These are phyloP conservation scores for Adrianichthys oophorus DNA, from an alignment of 2,797 vertebrate genomes.

Conservation along the genomic window DNA sequence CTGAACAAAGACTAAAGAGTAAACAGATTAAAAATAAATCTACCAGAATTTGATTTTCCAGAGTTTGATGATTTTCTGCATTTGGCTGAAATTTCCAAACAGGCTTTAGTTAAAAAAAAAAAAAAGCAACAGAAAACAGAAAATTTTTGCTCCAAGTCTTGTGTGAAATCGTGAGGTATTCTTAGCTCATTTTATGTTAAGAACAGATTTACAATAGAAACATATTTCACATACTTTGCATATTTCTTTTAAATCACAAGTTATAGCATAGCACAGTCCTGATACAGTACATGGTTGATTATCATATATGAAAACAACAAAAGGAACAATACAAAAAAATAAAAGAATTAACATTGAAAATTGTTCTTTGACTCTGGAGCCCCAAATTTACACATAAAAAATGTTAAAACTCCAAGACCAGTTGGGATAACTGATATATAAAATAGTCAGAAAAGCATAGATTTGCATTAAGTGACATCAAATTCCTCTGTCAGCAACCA, in stretches of 20 bases:
- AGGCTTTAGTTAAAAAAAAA: slow-evolving; percentile 38
- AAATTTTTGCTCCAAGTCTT: slow-evolving; percentile 57
- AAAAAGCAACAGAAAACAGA: slow-evolving; percentile 53
- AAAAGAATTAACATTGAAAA: slow-evolving; percentile 79
- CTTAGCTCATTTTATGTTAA: slow-evolving; percentile 72
- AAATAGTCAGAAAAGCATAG: slow-evolving; percentile 72
- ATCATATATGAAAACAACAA: slow-evolving; percentile 74
- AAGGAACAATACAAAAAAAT: slow-evolving; percentile 77
- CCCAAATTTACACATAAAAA: slow-evolving; percentile 88
- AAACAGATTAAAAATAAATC: slow-evolving; percentile 62
- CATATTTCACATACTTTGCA: slow-evolving; percentile 78
- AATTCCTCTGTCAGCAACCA: slow-evolving; percentile 72
- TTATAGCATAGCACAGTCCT: slow-evolving; percentile 76
- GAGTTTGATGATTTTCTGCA: slow-evolving; percentile 51
- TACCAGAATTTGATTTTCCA: slow-evolving; percentile 46
- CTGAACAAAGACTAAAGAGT: slow-evolving; percentile 70
- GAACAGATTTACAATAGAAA: slow-evolving; percentile 73
- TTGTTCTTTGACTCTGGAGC: slow-evolving; percentile 83
- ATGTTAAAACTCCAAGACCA: slow-evolving; percentile 85
- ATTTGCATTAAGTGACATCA: slow-evolving; percentile 66
- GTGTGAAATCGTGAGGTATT: slow-evolving; percentile 81
- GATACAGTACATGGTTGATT: slow-evolving; percentile 82
- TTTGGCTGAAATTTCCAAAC: slow-evolving; percentile 56
- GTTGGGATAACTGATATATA: slow-evolving; percentile 81
- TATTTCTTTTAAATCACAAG: slow-evolving; percentile 69